Conservation (phyloP, 2,113 vertebrate species). For the Onychorhynchus coronatus region DNA sequence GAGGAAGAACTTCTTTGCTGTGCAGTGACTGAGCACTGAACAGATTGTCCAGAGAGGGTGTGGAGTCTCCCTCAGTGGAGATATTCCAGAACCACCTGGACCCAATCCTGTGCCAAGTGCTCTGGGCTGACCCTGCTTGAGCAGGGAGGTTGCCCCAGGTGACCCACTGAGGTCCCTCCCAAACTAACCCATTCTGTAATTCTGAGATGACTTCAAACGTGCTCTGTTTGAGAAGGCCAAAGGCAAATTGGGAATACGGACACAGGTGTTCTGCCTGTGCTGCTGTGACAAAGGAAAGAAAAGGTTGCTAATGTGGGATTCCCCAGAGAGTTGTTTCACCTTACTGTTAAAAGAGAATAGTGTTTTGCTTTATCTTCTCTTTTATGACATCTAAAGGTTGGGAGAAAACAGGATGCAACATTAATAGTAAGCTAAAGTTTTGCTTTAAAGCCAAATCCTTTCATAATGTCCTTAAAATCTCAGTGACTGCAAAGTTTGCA, state of each 20-base stretch:
- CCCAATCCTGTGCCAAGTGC: background rate
- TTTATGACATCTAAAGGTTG: background rate
- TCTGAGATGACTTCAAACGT: background rate
- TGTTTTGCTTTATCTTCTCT: background rate
- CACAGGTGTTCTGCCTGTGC: background rate
- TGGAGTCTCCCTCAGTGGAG: background rate
- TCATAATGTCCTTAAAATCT: background rate
- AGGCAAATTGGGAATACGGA: background rate
- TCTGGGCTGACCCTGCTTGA: background rate
- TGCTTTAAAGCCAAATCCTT: background rate
- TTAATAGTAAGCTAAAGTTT: background rate
- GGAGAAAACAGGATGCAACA: background rate
- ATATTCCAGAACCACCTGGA: background rate
- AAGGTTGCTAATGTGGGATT: background rate
- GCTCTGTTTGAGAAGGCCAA: background rate
- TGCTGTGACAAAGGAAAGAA: background rate
- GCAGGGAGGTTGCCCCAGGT: background rate
- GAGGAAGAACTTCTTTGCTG: background rate
- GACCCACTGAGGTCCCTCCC: background rate
- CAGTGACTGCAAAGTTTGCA: background rate
- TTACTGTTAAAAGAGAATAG: background rate
- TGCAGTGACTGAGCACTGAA: accelerated
- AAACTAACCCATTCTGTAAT: background rate
- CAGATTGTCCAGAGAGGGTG: accelerated
- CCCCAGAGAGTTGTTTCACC: background rate